Evolutionary conservation across 2,113 vertebrate species (phyloP), one percentile per base, ranked within the genome.

Genomic region (Amphilophus citrinellus): DNA sequence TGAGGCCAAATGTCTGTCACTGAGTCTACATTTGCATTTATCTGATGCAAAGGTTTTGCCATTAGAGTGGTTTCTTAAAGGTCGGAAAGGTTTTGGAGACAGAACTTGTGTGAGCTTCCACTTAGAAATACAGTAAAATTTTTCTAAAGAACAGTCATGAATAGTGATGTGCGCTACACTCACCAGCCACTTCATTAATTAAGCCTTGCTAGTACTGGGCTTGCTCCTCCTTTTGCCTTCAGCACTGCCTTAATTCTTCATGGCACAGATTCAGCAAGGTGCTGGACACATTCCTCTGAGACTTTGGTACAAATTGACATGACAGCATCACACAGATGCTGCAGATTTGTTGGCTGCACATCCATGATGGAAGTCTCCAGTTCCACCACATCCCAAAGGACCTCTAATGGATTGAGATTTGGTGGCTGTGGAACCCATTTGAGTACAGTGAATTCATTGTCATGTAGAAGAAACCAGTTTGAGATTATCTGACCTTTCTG

Each of bases 41-140:
- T 87, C 85, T 80, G 42, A 89, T 76, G 37, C 77, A 59, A 83
- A 88, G 78, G 15, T 57, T 61, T 80, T 20, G 32, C 84, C 83
- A 77, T 65, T 35, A 50, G 30, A 47, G 3, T 7, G 10, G 30
- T n/a, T 50, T 86, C 62, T 50, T 24, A 32, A 32, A 63, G 53
- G 10, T 5, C 24, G 24, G 20, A 44, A 47, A 77, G 60, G 68
- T 84, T 60, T 66, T 15, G 63, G 20, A 44, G 30, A 30, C 22
- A 56, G 20, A 61, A 56, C 17, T 83, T 60, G 39, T 73, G 58
- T 44, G 47, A 15, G 14, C 42, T 22, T 35, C 11, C n/a, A 47
- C 24, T 56, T 77, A 53, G 60, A 73, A 73, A 73, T 56, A 2
- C 47, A 56, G 68, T 35, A 35, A 73, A 9, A 60, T n/a, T 60